phyloP scores from a whole-genome alignment of 2,888 invertebrate genomes.

The Zaprionus obscuricornis region DNA sequence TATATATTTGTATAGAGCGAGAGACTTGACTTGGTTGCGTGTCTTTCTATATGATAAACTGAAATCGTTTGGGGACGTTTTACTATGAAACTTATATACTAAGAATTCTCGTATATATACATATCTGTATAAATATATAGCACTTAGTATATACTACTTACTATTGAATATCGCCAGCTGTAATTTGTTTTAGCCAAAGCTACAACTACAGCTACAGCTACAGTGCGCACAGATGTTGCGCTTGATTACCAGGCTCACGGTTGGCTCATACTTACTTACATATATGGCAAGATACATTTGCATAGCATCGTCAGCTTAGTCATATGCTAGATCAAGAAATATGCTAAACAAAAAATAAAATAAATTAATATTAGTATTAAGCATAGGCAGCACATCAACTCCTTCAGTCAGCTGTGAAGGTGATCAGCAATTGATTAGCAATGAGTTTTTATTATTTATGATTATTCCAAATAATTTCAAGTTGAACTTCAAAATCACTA shows the following conservation, averaged over 20 bases:
- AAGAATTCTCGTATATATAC: too few relatives aligned
- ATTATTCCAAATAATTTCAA: too few relatives aligned
- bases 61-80: constrained; percentile 31
- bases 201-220: neutral
- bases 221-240: constrained; percentile 55
- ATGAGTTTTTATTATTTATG: too few relatives aligned
- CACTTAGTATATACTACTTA: constrained; percentile 21
- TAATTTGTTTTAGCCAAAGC: constrained; percentile 48
- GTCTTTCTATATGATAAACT: constrained; percentile 25
- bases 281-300: constrained; percentile 62
- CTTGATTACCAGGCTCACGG: constrained; percentile 32
- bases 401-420: constrained; percentile 41
- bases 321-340: constrained; percentile 37
- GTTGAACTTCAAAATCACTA: too few relatives aligned
- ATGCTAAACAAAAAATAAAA: too few relatives aligned
- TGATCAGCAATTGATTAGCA: neutral
- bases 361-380: neutral
- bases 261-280: too few relatives aligned
- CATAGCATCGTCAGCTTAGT: constrained; percentile 54
- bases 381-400: constrained; percentile 24
- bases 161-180: constrained; percentile 35
- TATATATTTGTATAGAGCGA: constrained; percentile 19
- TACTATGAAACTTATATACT: too few relatives aligned
- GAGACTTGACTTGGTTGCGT: constrained; percentile 4
- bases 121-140: constrained; percentile 2